Evolutionary conservation across 2,888 invertebrate genomes (phyloP), one percentile per base, ranked within the genome.

Genomic region (Prosapia bicincta): DNA sequence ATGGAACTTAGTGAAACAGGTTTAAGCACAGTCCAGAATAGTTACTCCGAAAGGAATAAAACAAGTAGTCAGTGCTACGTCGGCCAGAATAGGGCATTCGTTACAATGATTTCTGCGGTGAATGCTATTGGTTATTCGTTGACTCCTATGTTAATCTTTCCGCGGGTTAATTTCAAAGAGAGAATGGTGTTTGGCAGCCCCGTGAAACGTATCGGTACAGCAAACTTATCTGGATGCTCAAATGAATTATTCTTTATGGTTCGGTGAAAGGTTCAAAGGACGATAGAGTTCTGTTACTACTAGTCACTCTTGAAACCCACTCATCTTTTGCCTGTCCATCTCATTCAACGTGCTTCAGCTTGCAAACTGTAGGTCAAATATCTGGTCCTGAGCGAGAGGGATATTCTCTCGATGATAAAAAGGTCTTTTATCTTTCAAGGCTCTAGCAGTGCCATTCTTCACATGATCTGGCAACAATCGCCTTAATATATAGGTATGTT

Each of bases 141-240:
- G 13, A 80, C 81, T 25, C 81, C 81, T 15, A 75, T 76, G 65
- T 75, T 81, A 43, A 77, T 81, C 26, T 81, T 81, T 71, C 78
- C 81, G 32, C 72, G 79, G n/a, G 78, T 78, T 78, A n/a, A n/a
- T 23, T 81, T 75, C 67, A 78, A 73, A 28, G 67, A 76, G 13
- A 80, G 82, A 74, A 82, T 83, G 77, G 74, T 83, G 26, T 78
- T 77, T 0, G 80, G 80, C 69, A 81, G 78, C 9, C 83, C 43
- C 54, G n/a, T 76, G 26, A 81, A 81, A 32, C 77, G 72, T 38
- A 54, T 76, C 65, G 82, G 82, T 28, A 74, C 66, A 26, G 78
- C 76, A 26, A 80, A 82, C 79, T 68, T 70, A 10, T 78, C 78
- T 67, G 79, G 82, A 72, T 79, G 82, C 82, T 82, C 81, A 78